Evolutionary conservation across 2,888 invertebrate species (phyloP).

Genomic region (Pandemis cinnamomeana): DNA sequence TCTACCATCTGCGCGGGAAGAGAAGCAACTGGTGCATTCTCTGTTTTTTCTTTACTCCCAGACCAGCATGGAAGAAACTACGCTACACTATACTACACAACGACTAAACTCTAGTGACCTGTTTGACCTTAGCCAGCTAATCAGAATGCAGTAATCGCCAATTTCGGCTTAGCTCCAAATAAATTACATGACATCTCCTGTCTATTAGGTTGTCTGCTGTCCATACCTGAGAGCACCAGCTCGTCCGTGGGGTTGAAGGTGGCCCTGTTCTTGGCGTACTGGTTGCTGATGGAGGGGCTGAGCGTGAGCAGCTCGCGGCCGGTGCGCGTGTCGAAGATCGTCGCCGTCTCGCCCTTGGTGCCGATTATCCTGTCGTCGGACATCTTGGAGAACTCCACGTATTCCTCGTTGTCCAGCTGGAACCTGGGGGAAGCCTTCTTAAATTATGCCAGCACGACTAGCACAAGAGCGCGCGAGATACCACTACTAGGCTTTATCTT

Average conservation of each 20-base stretch:
- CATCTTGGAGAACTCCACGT: conserved; percentile 95
- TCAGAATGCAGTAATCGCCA: too few relatives aligned
- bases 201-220: background rate
- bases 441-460: background rate
- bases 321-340: conserved; percentile 95
- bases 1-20: too few relatives aligned
- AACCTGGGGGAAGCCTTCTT: conserved; percentile 76
- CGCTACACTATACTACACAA: too few relatives aligned
- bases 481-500: too few relatives aligned
- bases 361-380: conserved; percentile 94
- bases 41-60: too few relatives aligned
- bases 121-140: too few relatives aligned
- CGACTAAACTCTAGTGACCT: too few relatives aligned
- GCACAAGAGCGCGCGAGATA: too few relatives aligned
- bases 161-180: too few relatives aligned
- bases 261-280: conserved; percentile 96
- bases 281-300: conserved; percentile 93
- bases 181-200: too few relatives aligned
- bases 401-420: conserved; percentile 92
- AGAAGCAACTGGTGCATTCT: too few relatives aligned
- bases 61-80: too few relatives aligned
- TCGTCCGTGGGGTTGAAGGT: conserved; percentile 98
- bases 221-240: conserved; percentile 90
- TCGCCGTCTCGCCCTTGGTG: conserved; percentile 92
- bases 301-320: conserved; percentile 90